These are phyloP conservation scores for Zosterops borbonicus DNA, from an alignment of 2,113 vertebrate species.

Conservation along the genomic window DNA sequence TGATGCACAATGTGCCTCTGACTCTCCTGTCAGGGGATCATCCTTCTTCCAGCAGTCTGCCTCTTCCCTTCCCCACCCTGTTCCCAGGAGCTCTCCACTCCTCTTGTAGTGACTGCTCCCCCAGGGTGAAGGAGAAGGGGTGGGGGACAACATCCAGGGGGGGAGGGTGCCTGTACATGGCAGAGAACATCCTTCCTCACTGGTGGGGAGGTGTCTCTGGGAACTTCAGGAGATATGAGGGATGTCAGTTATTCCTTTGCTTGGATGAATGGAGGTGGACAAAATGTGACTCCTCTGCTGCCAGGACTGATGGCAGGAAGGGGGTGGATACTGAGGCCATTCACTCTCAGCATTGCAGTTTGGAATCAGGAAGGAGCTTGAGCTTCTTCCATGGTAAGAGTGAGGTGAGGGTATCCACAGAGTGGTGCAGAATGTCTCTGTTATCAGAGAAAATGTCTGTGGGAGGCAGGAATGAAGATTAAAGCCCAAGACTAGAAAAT, in stretches of 20 bases:
- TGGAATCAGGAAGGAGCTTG: background rate
- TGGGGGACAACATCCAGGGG: fast-evolving
- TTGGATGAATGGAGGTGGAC: background rate
- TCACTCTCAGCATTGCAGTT: background rate
- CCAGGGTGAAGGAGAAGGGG: background rate
- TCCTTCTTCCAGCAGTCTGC: background rate
- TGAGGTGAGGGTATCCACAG: background rate
- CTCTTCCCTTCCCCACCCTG: background rate
- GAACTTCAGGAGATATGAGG: background rate
- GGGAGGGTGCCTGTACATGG: background rate
- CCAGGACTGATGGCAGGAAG: background rate
- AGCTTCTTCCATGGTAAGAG: background rate
- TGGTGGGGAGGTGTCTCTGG: background rate
- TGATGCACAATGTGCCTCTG: background rate
- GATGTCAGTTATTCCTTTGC: background rate
- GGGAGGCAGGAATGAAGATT: background rate
- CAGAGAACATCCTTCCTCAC: background rate
- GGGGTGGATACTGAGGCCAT: fast-evolving
- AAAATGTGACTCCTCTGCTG: background rate
- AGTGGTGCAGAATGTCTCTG: background rate
- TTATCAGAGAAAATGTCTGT: background rate
- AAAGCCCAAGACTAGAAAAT: background rate
- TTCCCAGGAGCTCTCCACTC: background rate
- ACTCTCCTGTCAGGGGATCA: background rate
- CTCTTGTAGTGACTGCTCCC: background rate